Base-by-base conservation (phyloP, 1,140 invertebrate species). In the Latrodectus geometricus region DNA sequence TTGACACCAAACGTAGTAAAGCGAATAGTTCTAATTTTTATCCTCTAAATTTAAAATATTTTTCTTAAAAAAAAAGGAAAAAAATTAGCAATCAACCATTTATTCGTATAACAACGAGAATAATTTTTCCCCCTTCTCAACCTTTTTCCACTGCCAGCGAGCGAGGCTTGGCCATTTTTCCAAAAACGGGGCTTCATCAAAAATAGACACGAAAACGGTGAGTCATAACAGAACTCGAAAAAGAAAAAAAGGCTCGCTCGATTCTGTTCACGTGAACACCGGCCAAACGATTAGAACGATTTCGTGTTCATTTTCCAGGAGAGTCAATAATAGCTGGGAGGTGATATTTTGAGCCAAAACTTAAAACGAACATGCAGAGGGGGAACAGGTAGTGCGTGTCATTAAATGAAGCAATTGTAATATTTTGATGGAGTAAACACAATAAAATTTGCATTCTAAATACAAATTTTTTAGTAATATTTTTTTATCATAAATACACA, bases 141-240 rank as follows among this genome's bases (percentile, higher is more conserved):
- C 65, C 23, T 69, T 81, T 83, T 76, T 54, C 48, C 73, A 17
- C 65, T 52, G n/a, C 20, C 7, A 20, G 8, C 48, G 12, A 73
- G 5, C 70, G 8, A 50, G 48, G 23, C 35, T 61, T 17, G 54
- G 56, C 49, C 52, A 72, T 21, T 76, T 76, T 82, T 73, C 82
- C 82, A 52, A 75, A 76, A 76, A 76, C 80, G 68, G 80, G 80
- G 70, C 82, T 84, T 84, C 82, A 75, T 76, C 80, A 82, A 76
- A 84, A 84, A 84, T 84, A 84, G 82, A 84, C 72, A 61, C 48
- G 56, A 65, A 61, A 83, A 48, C 74, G 72, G 65, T 84, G 72
- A 75, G 81, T 76, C 72, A 76, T 76, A 54, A 73, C 82, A 49
- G 35, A 35, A 35, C 35, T 35, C 35, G 35, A 35, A 35, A 35